phyloP scores from a whole-genome alignment of 2,113 vertebrate species.

The Scartelaos histophorus region DNA sequence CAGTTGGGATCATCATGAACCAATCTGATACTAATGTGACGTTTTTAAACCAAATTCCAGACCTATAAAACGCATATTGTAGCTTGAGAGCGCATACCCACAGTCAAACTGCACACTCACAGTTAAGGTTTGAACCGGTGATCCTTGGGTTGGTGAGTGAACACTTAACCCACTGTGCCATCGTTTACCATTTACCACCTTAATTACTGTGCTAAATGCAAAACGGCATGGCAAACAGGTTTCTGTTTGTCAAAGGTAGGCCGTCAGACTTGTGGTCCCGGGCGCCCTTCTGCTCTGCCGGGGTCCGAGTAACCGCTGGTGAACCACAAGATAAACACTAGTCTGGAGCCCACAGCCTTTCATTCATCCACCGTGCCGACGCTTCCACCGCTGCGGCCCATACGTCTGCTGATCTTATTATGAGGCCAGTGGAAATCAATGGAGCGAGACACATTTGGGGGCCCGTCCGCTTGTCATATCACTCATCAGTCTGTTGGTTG shows the following conservation, averaged over 20 bases:
- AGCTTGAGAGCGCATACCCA: neutral
- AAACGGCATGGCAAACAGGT: slow-evolving; percentile 5
- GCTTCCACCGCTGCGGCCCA: slow-evolving; percentile 73
- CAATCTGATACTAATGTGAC: neutral
- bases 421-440: slow-evolving; percentile 96
- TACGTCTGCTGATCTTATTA: slow-evolving; percentile 97
- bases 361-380: slow-evolving; percentile 73
- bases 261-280: slow-evolving; percentile 34
- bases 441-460: slow-evolving; percentile 89
- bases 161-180: neutral
- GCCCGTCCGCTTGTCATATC: slow-evolving; percentile 93
- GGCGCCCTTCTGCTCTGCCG: slow-evolving; percentile 32
- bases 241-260: neutral
- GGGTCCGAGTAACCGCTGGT: slow-evolving; percentile 37
- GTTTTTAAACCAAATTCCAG: no score
- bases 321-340: slow-evolving; percentile 55
- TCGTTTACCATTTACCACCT: neutral
- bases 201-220: neutral
- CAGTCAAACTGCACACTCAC: neutral
- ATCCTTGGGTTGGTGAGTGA: no score
- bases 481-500: slow-evolving; percentile 93
- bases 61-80: neutral
- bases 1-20: no score
- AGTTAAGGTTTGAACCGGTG: neutral
- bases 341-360: slow-evolving; percentile 51